Evolutionary conservation across 1,140 invertebrate species (phyloP).

Genomic region (Formica exsecta): DNA sequence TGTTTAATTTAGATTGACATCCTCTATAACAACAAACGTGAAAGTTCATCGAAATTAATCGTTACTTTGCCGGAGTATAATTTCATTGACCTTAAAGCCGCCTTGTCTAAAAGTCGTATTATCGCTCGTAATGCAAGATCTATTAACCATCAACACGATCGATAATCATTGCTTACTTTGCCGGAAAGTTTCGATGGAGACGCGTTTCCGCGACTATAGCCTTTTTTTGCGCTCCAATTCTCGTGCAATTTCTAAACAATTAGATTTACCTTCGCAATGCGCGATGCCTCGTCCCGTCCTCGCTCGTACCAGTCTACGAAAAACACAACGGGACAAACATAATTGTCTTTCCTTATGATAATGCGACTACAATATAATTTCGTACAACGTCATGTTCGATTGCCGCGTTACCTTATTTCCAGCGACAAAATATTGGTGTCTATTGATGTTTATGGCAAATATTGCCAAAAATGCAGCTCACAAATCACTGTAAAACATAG

Average conservation of each 20-base stretch:
- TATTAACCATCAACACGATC: slow-evolving; percentile 43
- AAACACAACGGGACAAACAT: slow-evolving; percentile 43
- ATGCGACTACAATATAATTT: slow-evolving; percentile 59
- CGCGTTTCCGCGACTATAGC: slow-evolving; percentile 35
- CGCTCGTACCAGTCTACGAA: slow-evolving; percentile 70
- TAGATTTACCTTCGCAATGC: slow-evolving; percentile 64
- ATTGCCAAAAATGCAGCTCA: neutral
- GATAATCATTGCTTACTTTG: slow-evolving; percentile 34
- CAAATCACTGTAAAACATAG: neutral
- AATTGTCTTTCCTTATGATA: slow-evolving; percentile 59
- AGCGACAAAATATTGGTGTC: slow-evolving; percentile 32
- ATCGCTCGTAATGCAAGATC: neutral
- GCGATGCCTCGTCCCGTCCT: slow-evolving; percentile 54
- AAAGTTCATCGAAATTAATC: neutral
- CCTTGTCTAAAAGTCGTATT: neutral
- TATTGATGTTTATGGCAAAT: slow-evolving; percentile 37
- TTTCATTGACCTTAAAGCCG: neutral
- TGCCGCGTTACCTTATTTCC: slow-evolving; percentile 23
- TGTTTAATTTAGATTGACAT: neutral
- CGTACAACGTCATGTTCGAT: neutral
- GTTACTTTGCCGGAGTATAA: neutral
- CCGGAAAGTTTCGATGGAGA: slow-evolving; percentile 33
- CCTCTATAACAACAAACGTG: neutral
- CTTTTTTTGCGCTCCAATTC: slow-evolving; percentile 61
- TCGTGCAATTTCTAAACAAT: slow-evolving; percentile 78